Conservation (phyloP, 2,113 vertebrate genomes). For the Corvus moneduloides region DNA sequence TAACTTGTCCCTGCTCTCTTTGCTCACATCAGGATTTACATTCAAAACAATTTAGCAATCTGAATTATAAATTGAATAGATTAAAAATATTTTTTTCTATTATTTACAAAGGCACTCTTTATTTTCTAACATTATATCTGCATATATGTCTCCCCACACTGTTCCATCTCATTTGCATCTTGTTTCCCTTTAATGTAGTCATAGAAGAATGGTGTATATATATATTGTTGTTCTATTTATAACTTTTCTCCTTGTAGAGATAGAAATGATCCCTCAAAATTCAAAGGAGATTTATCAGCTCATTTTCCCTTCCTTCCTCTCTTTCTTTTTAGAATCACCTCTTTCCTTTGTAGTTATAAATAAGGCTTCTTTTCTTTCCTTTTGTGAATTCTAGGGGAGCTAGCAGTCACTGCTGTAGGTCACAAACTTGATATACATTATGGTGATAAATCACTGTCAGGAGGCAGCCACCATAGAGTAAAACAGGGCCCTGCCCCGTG, state of each 20-base stretch:
- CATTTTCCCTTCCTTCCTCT: not conserved
- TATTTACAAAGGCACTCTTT: not conserved
- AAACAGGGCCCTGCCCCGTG: not conserved
- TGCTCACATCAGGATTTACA: not conserved
- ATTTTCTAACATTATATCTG: not conserved
- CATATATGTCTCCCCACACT: not conserved
- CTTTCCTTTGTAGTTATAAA: conserved; percentile 35
- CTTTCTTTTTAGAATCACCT: not conserved
- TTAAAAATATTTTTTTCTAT: not conserved
- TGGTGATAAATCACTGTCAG: conserved; percentile 35
- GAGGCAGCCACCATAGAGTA: not conserved
- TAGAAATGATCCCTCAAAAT: conserved; percentile 9
- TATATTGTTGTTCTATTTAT: not conserved
- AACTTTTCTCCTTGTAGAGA: not conserved
- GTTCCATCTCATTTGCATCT: not conserved
- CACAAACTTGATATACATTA: conserved; percentile 12
- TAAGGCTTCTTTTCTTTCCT: not conserved
- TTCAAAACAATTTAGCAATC: not conserved
- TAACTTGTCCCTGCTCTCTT: not conserved
- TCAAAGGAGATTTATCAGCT: not conserved
- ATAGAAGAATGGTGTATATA: not conserved
- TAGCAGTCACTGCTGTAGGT: conserved; percentile 40
- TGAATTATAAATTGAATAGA: not conserved
- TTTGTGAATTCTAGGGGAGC: conserved; percentile 2
- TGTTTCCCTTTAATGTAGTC: not conserved